phyloP scores from a whole-genome alignment of 2,888 invertebrate species.

The Lithosia quadra region DNA sequence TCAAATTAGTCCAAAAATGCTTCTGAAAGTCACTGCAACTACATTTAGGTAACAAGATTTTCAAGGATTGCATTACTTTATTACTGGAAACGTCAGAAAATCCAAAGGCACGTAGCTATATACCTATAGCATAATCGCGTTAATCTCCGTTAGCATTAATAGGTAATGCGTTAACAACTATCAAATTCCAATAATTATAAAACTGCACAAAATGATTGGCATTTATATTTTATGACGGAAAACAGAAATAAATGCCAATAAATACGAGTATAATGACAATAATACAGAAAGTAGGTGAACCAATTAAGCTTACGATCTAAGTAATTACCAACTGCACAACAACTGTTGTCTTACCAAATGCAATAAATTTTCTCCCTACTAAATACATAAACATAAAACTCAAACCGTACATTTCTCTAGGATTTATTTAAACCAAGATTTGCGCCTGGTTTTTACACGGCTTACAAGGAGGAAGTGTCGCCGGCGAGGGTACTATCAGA shows the following conservation, averaged over 20 bases:
- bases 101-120: too few species aligned
- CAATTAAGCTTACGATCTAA: not conserved
- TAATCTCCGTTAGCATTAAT: too few species aligned
- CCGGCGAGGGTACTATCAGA: conserved; percentile 69
- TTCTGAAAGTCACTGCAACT: too few species aligned
- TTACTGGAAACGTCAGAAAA: too few species aligned
- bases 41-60: too few species aligned
- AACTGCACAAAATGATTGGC: not conserved
- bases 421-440: conserved; percentile 50
- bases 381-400: conserved; percentile 36
- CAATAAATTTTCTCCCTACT: conserved; percentile 16
- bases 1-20: too few species aligned
- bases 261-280: not conserved
- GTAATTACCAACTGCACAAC: not conserved
- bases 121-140: too few species aligned
- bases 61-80: too few species aligned
- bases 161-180: not conserved
- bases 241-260: not conserved
- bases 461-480: conserved; percentile 57
- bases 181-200: not conserved
- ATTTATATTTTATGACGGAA: not conserved
- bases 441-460: conserved; percentile 49
- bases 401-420: conserved; percentile 28
- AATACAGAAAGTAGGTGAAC: conserved; percentile 2
- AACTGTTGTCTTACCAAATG: not conserved